Base-by-base conservation (phyloP, 2,113 vertebrate species). In the Climacteris rufus region DNA sequence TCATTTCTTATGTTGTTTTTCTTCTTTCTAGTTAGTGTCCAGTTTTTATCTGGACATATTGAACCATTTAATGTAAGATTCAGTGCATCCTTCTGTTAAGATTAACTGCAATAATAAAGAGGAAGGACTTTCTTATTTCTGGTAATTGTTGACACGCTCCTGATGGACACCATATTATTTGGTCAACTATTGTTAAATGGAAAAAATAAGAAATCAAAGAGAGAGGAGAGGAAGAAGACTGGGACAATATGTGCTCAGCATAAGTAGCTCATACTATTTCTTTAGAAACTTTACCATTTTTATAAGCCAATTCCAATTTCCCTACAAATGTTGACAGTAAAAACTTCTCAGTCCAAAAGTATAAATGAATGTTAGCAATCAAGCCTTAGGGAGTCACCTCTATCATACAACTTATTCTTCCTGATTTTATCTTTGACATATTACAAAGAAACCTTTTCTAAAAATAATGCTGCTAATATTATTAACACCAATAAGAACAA, bases 31-130 rank as follows among this genome's bases (percentile, higher is more conserved):
- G 83, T 79, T 78, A 19, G 59, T 83, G 14, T 68, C 49, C 11
- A 74, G 70, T 54, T 45, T 89, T 93, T 88, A 60, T 47, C 27
- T 88, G 78, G 37, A 28, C 14, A n/a, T 87, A 78, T 50, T 66
- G 33, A 87, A 47, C 8, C 17, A 77, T 81, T 91, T 85, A 76
- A 50, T 2, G 12, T 68, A 79, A 82, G 39, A 89, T 89, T 56
- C 17, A 50, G 18, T 75, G 7, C 23, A 87, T 71, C 9, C 13
- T 37, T 92, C 28, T 94, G 28, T 82, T 92, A 53, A 75, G 28
- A 96, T 92, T 59, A 96, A 94, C 81, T 93, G 53, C 42, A 93
- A 59, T 9, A 78, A 5, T 80, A 22, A 89, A 92, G 17, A 47
- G 11, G 95, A 77, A 63, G 15, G 14, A 47, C 57, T 83, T 87